Evolutionary conservation across 2,888 invertebrate genomes (phyloP), one percentile per base, ranked within the genome.

Genomic region (Suillia variegata): DNA sequence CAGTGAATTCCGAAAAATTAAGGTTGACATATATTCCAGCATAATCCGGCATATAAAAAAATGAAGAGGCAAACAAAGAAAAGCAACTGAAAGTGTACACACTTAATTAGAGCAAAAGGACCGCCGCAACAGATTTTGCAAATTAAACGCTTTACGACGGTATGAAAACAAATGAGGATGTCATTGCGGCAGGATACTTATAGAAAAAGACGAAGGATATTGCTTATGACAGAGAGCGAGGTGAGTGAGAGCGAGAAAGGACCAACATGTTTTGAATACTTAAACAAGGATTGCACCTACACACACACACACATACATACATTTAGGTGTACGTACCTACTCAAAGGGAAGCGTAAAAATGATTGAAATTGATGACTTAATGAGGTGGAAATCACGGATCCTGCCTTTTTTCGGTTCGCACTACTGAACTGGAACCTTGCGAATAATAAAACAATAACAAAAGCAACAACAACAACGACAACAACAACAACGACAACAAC

Each of bases 341-440:
- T n/a, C n/a, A n/a, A 66, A 70, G 56, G 62, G 63, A 61, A 76
- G 74, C 75, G 75, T 74, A 69, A 75, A 74, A 74, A 70, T 73
- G 62, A 73, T 77, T 74, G 70, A 69, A 74, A 70, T 71, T 75
- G 74, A 76, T 73, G 71, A 75, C 67, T 76, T 76, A 75, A 75
- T 75, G 76, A 77, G 69, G 73, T 76, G 75, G 76, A 77, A 75
- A 77, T 67, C 73, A 69, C 67, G 66, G 71, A n/a, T 26, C 70
- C 65, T 67, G 63, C 67, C 67, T 67, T 67, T 58, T 73, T 71
- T 69, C 75, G 55, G 50, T 62, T 56, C 62, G 77, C 77, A 73
- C 77, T 75, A 76, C 63, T 75, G 75, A 75, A 74, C 75, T 68
- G 75, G 76, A 77, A 75, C 69, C 67, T n/a, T 68, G 62, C 67